These are phyloP conservation scores for Gambusia yucatana DNA, from an alignment of 2,797 vertebrate species.

Conservation along the genomic window DNA sequence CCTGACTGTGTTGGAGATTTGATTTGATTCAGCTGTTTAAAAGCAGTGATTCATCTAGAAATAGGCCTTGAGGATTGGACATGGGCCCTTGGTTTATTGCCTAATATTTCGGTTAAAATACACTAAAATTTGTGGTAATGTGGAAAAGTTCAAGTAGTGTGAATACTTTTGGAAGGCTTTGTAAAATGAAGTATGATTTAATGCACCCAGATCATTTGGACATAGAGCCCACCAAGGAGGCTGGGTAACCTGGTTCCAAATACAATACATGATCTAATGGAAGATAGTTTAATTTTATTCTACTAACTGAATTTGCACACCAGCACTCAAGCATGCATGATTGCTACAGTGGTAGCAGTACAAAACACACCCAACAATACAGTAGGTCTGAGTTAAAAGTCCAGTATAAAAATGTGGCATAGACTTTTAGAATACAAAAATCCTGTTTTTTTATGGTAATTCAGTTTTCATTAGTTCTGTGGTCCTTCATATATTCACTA, in stretches of 20 bases:
- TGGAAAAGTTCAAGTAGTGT: not conserved
- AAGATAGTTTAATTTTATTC: not conserved
- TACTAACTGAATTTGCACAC: not conserved
- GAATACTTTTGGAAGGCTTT: constrained; percentile 5
- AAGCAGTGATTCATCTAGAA: not conserved
- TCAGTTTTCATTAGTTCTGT: not conserved
- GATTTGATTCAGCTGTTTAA: not conserved
- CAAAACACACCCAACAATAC: constrained; percentile 41
- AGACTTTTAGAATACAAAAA: not conserved
- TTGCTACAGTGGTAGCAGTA: not conserved
- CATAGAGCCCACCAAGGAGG: constrained; percentile 29
- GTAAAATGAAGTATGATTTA: not conserved
- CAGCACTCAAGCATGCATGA: constrained; percentile 37
- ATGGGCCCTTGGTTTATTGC: not conserved
- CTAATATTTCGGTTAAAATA: not conserved
- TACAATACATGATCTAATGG: constrained; percentile 43
- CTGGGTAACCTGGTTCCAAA: constrained; percentile 53
- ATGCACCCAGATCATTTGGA: not conserved
- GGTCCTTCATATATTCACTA: not conserved
- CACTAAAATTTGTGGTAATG: not conserved
- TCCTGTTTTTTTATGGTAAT: not conserved
- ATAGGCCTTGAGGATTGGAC: not conserved
- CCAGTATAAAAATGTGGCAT: not conserved
- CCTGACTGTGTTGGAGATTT: not conserved
- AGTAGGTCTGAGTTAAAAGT: constrained; percentile 22